Evolutionary conservation across 2,113 vertebrate species (phyloP).

Genomic region (Cairina moschata): DNA sequence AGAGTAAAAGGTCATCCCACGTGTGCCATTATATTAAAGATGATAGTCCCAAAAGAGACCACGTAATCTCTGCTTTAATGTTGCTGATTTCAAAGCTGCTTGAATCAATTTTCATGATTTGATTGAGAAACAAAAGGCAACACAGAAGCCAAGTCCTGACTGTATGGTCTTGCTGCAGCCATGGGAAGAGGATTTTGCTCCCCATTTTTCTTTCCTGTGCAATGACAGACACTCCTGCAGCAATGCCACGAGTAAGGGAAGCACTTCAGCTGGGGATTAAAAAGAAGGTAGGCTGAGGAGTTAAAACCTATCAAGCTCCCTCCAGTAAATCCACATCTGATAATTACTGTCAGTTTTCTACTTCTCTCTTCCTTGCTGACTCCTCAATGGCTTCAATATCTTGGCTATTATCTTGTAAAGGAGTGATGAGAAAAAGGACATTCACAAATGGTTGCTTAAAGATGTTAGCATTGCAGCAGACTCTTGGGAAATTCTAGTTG

Average conservation of each 20-base stretch:
- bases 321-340: not conserved
- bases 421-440: not conserved
- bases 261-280: not conserved
- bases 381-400: not conserved
- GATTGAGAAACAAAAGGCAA: not conserved
- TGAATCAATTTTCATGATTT: not conserved
- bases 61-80: not conserved
- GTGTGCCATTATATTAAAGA: not conserved
- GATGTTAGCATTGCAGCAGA: not conserved
- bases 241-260: not conserved
- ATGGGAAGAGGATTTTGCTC: not conserved
- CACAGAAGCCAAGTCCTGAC: not conserved
- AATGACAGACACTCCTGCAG: not conserved
- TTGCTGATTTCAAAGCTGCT: not conserved
- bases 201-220: not conserved
- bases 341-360: not conserved
- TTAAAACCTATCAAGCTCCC: not conserved
- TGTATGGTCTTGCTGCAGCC: not conserved
- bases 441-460: not conserved
- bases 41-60: not conserved
- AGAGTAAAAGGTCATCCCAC: conserved; percentile 36
- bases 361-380: not conserved
- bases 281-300: not conserved
- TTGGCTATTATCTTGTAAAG: not conserved
- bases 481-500: not conserved